Base-by-base conservation (phyloP, 2,888 invertebrate genomes). In the Dryocosmus kuriphilus region DNA sequence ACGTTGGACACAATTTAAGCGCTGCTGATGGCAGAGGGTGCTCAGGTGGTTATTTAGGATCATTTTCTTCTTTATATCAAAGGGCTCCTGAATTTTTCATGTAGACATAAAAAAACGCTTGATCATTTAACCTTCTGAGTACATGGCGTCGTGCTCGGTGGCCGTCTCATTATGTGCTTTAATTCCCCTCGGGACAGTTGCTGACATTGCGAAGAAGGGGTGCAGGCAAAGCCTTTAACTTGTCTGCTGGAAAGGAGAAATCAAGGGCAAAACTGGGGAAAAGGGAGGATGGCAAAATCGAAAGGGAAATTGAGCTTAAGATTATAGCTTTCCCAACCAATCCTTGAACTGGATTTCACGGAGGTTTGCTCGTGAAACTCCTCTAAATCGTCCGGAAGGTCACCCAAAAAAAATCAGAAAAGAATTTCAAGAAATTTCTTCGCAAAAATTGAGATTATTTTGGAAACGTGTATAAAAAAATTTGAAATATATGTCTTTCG, bases 241-340 rank as follows among this genome's bases (percentile, higher is more conserved):
- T 7, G 30, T 27, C 7, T 32, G 63, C 11, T 32, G 55, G 32
- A 55, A 71, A 51, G 71, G 63, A 65, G 76, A 74, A 76, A 61
- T 79, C 51, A 61, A 76, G 76, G 74, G 51, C 77, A 74, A 77
- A 57, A 75, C 74, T 61, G 74, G 76, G 81, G 78, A 77, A 76
- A 46, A 55, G 60, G n/a, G 22, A 73, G 60, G 77, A 8, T 74
- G 76, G 77, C 65, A 81, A 82, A 82, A 85, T 83, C 81, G 83
- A 84, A 81, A 82, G 85, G 82, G 83, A 84, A 84, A 85, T 85
- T 84, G 79, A 80, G 83, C 82, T 74, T 71, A 30, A 51, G 46
- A 51, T 46, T 30, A 71, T 71, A 32, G 46, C 71, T 51, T 46
- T 71, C 71, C 51, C 30, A 71, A 14, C 51, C 71, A 51, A 71